Conservation (phyloP, 30 jellyfish, hydroid and myxozoan genomes). For the Sanderia malayensis region DNA sequence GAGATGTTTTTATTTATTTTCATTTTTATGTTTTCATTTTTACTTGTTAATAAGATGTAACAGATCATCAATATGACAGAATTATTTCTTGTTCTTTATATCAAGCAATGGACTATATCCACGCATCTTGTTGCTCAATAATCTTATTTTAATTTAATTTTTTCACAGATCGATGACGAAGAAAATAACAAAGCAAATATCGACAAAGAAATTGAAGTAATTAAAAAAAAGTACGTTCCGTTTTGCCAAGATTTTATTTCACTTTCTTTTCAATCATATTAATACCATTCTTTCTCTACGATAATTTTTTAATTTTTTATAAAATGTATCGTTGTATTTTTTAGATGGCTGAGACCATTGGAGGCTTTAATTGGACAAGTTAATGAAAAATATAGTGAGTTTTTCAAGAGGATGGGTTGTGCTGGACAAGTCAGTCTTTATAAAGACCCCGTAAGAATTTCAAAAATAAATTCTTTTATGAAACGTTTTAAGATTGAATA, state of each 20-base stretch:
- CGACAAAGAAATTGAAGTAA: constrained; percentile 19
- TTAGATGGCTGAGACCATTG: constrained; percentile 86
- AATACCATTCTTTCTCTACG: neutral
- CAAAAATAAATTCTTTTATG: no score
- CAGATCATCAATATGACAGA: no score
- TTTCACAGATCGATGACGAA: constrained; percentile 48
- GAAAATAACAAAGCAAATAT: constrained; percentile 16
- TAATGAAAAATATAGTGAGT: constrained; percentile 65
- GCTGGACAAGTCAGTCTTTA: constrained; percentile 85
- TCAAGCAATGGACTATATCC: no score
- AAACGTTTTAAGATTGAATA: no score
- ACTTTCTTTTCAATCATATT: no score
- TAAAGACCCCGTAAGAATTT: constrained; percentile 83
- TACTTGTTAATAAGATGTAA: no score
- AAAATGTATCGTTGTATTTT: neutral
- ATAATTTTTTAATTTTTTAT: neutral
- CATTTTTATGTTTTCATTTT: no score
- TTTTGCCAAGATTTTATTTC: no score
- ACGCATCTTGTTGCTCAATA: no score
- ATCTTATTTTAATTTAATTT: constrained; percentile 1
- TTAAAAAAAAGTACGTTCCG: constrained; percentile 51
- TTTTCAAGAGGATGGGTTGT: constrained; percentile 90
- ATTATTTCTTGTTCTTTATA: no score
- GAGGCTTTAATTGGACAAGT: constrained; percentile 64
- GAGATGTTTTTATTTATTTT: no score